Evolutionary conservation across 2,888 invertebrate genomes (phyloP), one percentile per base, ranked within the genome.

Genomic region (Chymomyza caudatula): DNA sequence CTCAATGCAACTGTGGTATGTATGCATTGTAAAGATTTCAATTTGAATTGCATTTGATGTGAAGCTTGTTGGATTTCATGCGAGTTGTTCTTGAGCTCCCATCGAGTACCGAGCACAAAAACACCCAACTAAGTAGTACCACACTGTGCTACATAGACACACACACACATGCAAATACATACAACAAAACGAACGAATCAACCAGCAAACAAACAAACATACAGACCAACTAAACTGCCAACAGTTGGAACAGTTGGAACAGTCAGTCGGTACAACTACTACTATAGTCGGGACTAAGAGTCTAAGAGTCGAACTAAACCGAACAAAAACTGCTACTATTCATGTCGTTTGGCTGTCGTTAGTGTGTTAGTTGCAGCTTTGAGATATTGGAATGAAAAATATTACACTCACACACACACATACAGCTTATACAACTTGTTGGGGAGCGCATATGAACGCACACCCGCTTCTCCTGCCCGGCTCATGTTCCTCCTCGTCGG

Each of bases 1-100:
- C 22, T 17, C 23, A 52, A 23, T 43, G 56, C 60, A 57, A 43
- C 51, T 22, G 3, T 17, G 47, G 5, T 47, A 56, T 67, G 67
- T 67, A 55, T 73, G 73, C 76, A 76, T 73, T 76, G 73, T 71
- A 70, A 69, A 67, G 77, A 74, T 73, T 77, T 77, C 78, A 78
- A 78, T 77, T 78, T 77, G 78, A 77, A 76, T 78, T 78, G 78
- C 77, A 69, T 73, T 76, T 73, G 76, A 76, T 78, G 78, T 73
- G 78, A 65, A 78, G 71, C 78, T 77, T 76, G 76, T 68, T 70
- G 67, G 64, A 68, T 70, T 69, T 69, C 54, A 60, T 68, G 29
- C 61, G 64, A 70, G 57, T 62, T 53, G 29, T 25, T 13, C 25
- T 25, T 23, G 54, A 29, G 47, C 55, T 25, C 22, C 53, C 17